phyloP scores from a whole-genome alignment of 2,888 invertebrate genomes.

The Heptascelio sp. region DNA sequence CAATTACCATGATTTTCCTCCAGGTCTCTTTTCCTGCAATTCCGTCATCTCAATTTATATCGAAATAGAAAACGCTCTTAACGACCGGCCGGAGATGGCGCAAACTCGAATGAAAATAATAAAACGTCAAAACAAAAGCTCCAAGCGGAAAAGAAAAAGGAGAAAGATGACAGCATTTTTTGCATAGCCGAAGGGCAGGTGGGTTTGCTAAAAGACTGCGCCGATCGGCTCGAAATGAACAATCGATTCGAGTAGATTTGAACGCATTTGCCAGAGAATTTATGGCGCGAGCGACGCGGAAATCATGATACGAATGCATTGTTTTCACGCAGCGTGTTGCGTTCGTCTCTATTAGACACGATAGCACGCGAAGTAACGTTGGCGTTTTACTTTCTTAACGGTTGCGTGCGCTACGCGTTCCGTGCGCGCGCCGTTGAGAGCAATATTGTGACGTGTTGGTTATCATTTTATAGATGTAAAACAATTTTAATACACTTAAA shows the following conservation, averaged over 20 bases:
- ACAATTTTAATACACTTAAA: background rate
- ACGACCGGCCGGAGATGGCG: conserved; percentile 26
- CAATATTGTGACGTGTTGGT: background rate
- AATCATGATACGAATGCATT: conserved; percentile 44
- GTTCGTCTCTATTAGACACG: conserved; percentile 36
- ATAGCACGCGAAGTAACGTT: conserved; percentile 16
- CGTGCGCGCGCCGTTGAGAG: too few species aligned
- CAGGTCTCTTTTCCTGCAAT: background rate
- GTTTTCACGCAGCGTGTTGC: conserved; percentile 23
- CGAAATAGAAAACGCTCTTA: conserved; percentile 37
- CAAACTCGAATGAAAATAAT: conserved; percentile 54
- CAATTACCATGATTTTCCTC: conserved; percentile 25
- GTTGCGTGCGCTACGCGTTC: conserved; percentile 10
- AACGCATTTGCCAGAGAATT: conserved; percentile 40
- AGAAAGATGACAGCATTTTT: conserved; percentile 18
- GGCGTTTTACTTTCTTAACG: background rate
- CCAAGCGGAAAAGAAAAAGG: conserved; percentile 14
- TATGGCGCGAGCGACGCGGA: conserved; percentile 38
- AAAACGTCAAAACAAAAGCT: conserved; percentile 50
- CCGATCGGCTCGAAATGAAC: conserved; percentile 57
- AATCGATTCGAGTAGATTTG: conserved; percentile 57
- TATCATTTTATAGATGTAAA: too few species aligned
- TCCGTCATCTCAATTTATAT: conserved; percentile 39
- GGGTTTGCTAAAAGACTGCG: conserved; percentile 28
- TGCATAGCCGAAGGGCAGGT: conserved; percentile 32